A percentile compares a stretch with the other conserved stretches of the same genome.
These are phyloP conservation scores for Agrotis puta DNA, from an alignment of 2,888 invertebrate genomes.

Conservation along the genomic window DNA sequence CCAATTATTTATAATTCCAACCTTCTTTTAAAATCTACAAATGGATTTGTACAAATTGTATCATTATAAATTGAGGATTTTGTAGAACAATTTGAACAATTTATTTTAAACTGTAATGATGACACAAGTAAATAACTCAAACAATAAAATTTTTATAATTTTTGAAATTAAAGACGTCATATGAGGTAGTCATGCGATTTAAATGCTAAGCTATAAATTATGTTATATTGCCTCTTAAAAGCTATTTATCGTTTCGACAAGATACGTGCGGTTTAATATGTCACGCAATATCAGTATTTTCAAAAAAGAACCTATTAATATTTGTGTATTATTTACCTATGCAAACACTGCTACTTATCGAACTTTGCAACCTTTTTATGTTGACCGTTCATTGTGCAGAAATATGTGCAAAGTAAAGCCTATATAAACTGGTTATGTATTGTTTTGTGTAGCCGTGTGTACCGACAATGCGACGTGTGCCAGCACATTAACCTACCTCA, in stretches of 20 bases:
- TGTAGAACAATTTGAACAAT: neutral
- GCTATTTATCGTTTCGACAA: slow-evolving; percentile 1
- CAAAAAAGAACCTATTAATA: neutral
- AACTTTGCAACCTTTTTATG: too few relatives aligned
- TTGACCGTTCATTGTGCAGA: too few relatives aligned
- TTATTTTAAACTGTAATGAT: neutral
- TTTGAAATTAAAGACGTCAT: slow-evolving; percentile 24
- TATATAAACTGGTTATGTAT: too few relatives aligned
- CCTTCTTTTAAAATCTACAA: too few relatives aligned
- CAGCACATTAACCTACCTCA: too few relatives aligned
- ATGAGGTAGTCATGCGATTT: neutral
- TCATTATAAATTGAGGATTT: neutral
- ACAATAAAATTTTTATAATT: neutral
- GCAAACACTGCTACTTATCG: too few relatives aligned
- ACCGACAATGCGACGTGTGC: too few relatives aligned
- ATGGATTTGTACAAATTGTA: neutral
- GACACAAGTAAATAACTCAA: neutral
- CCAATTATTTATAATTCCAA: too few relatives aligned
- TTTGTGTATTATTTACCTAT: neutral
- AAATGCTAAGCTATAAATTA: slow-evolving; percentile 28
- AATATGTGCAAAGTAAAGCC: too few relatives aligned
- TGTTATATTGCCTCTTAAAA: neutral
- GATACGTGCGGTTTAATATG: too few relatives aligned
- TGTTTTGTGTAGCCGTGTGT: too few relatives aligned
- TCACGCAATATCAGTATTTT: neutral